Base-by-base conservation (phyloP, 2,888 invertebrate species). In the Epistrophella euchroma region DNA sequence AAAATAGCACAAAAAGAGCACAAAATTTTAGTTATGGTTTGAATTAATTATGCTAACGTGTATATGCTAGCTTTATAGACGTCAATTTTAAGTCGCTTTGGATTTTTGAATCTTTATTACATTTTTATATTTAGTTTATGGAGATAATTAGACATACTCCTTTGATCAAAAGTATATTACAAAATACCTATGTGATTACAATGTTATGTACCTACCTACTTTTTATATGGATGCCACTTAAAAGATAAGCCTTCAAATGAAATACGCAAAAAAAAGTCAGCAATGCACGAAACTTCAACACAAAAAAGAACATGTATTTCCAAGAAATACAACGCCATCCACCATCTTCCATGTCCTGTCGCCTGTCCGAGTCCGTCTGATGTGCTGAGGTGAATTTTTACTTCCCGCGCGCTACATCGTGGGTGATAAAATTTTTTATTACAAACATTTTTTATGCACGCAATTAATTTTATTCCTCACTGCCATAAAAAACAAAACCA, bases 391-490 rank as follows among this genome's bases (percentile, higher is more conserved):
- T 37, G 32, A 19, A 60, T 17, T 72, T 40, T 37, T 35, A 25
- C 52, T 43, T 40, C 55, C 28, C 64, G 56, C 78, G 45, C 79
- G 25, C 70, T 66, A 52, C 86, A 73, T 82, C 86, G 86, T 86
- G 86, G 86, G 86, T 82, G 86, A 86, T 86, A 82, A 86, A 81
- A 77, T 15, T 74, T 80, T 86, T 82, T 82, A 86, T 86, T 86
- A 70, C 81, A 68, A 15, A 28, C 73, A 73, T 72, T 81, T 72
- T 77, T 82, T 82, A 82, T 82, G 77, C 86, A 73, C 56, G 77
- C 77, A 77, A 82, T 86, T 86, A 82, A 82, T 86, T 86, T 74
- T 76, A 17, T 75, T 56, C 55, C 66, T 11, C 9, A 3, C 68
- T 55, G 58, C 35, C 50, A 45, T 35, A 71, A 75, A 66, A 55